Base-by-base conservation (phyloP, 2,113 vertebrate genomes). In the Microtus richardsoni region DNA sequence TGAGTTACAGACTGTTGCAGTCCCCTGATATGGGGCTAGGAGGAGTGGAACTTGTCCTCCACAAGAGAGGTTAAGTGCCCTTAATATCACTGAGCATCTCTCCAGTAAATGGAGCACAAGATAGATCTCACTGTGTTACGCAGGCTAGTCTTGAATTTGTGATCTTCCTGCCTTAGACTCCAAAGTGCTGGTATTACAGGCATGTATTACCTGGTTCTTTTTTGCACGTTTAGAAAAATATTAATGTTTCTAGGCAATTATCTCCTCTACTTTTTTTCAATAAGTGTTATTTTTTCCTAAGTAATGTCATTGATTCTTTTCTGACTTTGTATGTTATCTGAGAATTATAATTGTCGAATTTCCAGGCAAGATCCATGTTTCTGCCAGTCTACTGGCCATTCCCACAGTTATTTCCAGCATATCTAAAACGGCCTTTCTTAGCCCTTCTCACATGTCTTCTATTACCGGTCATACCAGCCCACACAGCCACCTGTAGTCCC, bases 381-480 rank as follows among this genome's bases (percentile, higher is more conserved):
- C 44, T 75, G 52, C 1, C 36, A 89, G 54, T 78, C 39, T 74
- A 0, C 30, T 62, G 21, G 58, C 77, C 26, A 49, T 91, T 95
- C 84, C 47, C 70, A 71, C 39, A 66, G 71, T 71, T 85, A 89
- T 83, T 87, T 87, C 88, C 52, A 83, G 39, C 28, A 7, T 73
- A 33, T 84, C 39, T 91, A 87, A 92, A 89, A 68, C 39, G 30
- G 30, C 60, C 52, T 96, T 54, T 92, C 62, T 92, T 89, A 70
- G 60, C 49, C 92, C 26, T 0, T 73, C 28, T 85, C 73, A 4
- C 3, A 4, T 91, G 47, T 47, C 88, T 78, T 94, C 44, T 87
- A 33, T n/a, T n/a, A 6, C 28, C 7, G 83, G 79, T 79, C 54
- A 74, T 75, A 44, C n/a, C 75, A 94, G 47, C 49, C 47, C 13